These are phyloP conservation scores for Sprattus sprattus DNA, from an alignment of 2,113 vertebrate species.

Conservation along the genomic window DNA sequence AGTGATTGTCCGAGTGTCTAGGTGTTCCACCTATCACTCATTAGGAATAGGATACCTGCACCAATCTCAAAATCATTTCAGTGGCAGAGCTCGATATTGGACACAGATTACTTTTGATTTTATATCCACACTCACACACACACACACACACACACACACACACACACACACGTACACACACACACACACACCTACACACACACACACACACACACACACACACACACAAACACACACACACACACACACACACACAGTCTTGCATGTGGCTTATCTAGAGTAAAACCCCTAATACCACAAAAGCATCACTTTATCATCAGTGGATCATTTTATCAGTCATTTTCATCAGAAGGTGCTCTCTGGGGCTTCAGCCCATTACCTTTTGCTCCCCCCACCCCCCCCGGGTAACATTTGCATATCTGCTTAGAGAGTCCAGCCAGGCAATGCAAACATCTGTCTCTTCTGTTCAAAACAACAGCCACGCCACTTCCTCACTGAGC, in stretches of 20 bases:
- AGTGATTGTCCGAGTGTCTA: background rate
- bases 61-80: background rate
- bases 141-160: slow-evolving; percentile 3
- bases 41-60: background rate
- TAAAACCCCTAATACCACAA: too few relatives aligned
- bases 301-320: too few relatives aligned
- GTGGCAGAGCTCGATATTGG: background rate
- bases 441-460: too few relatives aligned
- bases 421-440: background rate
- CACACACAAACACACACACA: too few relatives aligned
- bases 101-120: background rate
- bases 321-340: too few relatives aligned
- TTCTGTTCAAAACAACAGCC: background rate
- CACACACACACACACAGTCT: too few relatives aligned
- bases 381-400: too few relatives aligned
- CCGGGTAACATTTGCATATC: too few relatives aligned
- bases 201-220: background rate
- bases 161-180: slow-evolving; percentile 13
- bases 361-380: too few relatives aligned
- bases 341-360: too few relatives aligned
- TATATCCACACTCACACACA: background rate
- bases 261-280: too few relatives aligned
- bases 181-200: background rate
- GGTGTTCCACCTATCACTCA: background rate
- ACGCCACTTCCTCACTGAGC: background rate